Conservation (phyloP, 2,113 vertebrate genomes). For the Tonatia bakeri region DNA sequence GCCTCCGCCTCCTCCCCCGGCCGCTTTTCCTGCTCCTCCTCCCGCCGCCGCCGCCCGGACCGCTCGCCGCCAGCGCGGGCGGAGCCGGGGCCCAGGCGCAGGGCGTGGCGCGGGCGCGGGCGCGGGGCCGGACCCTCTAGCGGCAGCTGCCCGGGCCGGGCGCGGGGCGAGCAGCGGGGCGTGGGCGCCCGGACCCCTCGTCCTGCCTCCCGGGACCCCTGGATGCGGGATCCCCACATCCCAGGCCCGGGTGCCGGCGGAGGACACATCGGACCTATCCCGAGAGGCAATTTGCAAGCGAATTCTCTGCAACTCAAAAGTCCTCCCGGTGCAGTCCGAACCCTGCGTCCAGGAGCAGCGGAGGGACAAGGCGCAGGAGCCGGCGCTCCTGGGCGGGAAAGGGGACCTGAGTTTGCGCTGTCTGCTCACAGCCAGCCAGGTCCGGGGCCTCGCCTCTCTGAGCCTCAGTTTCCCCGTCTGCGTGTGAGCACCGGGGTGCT, state of each 20-base stretch:
- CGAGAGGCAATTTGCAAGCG: background rate
- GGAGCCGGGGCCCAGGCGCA: slow-evolving; percentile 38
- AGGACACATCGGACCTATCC: background rate
- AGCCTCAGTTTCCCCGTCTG: background rate
- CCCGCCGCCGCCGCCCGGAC: slow-evolving; percentile 47
- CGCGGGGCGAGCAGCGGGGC: background rate
- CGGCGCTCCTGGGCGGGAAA: background rate
- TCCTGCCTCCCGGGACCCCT: background rate
- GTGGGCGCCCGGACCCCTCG: background rate
- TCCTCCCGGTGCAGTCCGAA: background rate
- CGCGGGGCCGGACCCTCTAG: background rate
- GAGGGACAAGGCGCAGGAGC: background rate
- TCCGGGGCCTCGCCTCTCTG: background rate
- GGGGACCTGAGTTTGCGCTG: background rate
- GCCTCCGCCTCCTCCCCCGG: slow-evolving; percentile 59
- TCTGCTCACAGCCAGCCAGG: background rate
- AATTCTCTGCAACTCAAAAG: slow-evolving; percentile 31
- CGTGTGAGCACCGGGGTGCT: background rate
- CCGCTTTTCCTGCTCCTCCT: slow-evolving; percentile 67
- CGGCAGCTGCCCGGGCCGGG: background rate
- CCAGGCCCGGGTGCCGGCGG: background rate
- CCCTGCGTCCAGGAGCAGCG: background rate
- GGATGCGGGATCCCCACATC: background rate
- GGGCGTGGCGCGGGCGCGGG: slow-evolving; percentile 27
- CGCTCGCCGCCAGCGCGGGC: slow-evolving; percentile 52